Percentiles rank a stretch among this genome's conserved stretches.
Evolutionary conservation across 2,888 invertebrate genomes (phyloP).

Genomic region (Pachycephus smyrnensis): DNA sequence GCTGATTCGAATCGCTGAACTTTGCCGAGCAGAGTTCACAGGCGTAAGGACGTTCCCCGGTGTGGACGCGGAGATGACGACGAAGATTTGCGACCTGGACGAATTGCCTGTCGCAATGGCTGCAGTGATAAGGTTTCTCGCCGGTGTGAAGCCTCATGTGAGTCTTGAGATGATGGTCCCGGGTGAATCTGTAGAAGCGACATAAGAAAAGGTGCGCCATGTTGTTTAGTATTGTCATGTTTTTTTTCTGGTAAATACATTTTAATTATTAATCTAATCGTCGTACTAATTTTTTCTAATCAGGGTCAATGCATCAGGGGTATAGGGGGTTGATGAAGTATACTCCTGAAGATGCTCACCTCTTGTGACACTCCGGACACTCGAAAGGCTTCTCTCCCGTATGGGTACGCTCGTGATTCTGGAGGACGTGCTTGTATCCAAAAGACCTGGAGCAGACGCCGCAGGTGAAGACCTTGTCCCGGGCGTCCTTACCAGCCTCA

Average conservation of each 20-base stretch:
- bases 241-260: no score
- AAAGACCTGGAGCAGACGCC: conserved; percentile 89
- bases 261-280: no score
- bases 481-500: conserved; percentile 58
- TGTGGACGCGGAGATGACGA: conserved; percentile 90
- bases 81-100: conserved; percentile 94
- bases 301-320: no score
- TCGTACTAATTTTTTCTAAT: no score
- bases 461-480: conserved; percentile 91
- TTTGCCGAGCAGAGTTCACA: conserved; percentile 88
- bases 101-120: conserved; percentile 91
- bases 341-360: conserved; percentile 56
- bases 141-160: conserved; percentile 94
- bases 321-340: no score
- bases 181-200: conserved; percentile 75
- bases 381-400: conserved; percentile 96
- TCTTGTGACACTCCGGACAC: conserved; percentile 90
- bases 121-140: conserved; percentile 92
- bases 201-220: background rate
- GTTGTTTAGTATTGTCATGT: no score
- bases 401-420: conserved; percentile 94
- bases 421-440: conserved; percentile 94
- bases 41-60: conserved; percentile 90
- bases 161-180: conserved; percentile 93
- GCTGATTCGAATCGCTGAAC: conserved; percentile 92